Evolutionary conservation across 2,797 vertebrate genomes (phyloP).

Genomic region (Pangasius djambal): DNA sequence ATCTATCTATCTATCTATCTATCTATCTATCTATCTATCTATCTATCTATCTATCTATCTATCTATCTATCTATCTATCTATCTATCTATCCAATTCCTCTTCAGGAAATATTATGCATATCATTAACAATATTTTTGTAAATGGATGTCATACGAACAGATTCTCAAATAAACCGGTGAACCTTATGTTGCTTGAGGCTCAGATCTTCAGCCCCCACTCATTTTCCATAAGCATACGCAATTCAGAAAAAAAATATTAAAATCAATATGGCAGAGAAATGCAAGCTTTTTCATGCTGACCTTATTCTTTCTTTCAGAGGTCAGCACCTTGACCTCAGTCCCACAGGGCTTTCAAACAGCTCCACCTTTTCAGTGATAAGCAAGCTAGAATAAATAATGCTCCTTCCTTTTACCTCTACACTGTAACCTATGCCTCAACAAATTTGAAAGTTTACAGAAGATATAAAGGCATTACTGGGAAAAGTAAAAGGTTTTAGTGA

Average conservation of each 20-base stretch:
- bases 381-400: conserved; percentile 7
- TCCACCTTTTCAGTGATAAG: conserved; percentile 37
- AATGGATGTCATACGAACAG: conserved; percentile 60
- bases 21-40: background rate
- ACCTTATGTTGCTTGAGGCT: background rate
- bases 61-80: background rate
- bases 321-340: background rate
- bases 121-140: conserved; percentile 7
- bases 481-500: background rate
- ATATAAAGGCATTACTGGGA: conserved; percentile 8
- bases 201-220: background rate
- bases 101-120: conserved; percentile 11
- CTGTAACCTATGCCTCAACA: background rate
- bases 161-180: conserved; percentile 34
- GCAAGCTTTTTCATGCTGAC: background rate
- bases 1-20: background rate
- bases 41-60: background rate
- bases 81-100: background rate
- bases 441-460: background rate
- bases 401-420: background rate
- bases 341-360: background rate
- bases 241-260: background rate
- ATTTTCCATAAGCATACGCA: background rate
- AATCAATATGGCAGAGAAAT: background rate
- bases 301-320: background rate